Evolutionary conservation across 35 echinoderm and acorn worm species (phyloP).

Genomic region (Lytechinus pictus): DNA sequence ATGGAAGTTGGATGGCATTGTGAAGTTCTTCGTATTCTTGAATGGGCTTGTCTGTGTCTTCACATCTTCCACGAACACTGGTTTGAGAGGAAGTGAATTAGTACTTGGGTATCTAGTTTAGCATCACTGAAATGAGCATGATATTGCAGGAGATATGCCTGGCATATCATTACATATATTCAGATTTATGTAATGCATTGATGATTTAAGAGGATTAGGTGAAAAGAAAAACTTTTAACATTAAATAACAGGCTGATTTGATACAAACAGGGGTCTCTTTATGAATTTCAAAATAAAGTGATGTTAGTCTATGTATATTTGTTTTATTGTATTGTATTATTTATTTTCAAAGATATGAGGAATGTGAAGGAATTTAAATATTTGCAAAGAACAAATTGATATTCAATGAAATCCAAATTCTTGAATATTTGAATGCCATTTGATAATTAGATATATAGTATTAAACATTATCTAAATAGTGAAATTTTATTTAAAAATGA

Average conservation of each 20-base stretch:
- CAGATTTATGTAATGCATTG: neutral
- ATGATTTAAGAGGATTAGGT: neutral
- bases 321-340: neutral
- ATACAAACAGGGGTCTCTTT: neutral
- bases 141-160: neutral
- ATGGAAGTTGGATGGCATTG: too few species aligned
- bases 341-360: neutral
- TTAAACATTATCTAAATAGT: neutral
- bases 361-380: neutral
- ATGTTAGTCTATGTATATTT: neutral
- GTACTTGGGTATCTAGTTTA: neutral
- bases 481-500: neutral
- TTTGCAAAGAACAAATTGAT: conserved; percentile 20
- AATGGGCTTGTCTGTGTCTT: too few species aligned
- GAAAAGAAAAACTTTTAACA: neutral
- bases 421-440: neutral
- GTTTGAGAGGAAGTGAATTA: neutral
- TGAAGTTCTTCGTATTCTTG: too few species aligned
- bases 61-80: too few species aligned
- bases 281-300: neutral
- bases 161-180: neutral
- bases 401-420: neutral
- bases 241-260: neutral
- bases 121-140: neutral
- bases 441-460: neutral